These are phyloP conservation scores for Takifugu flavidus DNA, from an alignment of 2,113 vertebrate species.

Conservation along the genomic window DNA sequence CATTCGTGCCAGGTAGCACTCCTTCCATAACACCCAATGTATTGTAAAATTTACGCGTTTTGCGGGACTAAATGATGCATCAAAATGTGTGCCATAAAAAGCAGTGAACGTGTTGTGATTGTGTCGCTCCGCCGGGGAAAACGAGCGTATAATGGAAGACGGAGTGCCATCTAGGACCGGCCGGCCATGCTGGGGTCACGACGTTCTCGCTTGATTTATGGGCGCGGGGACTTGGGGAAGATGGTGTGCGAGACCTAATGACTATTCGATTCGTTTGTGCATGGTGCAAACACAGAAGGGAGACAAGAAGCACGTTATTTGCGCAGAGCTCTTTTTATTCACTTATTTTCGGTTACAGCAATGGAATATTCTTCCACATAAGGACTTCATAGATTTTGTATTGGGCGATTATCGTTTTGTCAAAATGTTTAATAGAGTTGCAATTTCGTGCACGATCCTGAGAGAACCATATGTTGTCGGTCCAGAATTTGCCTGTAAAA, in stretches of 20 bases:
- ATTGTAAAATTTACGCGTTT: slow-evolving; percentile 33
- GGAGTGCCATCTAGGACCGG: slow-evolving; percentile 69
- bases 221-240: slow-evolving; percentile 73
- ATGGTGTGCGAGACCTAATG: slow-evolving; percentile 75
- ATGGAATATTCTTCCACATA: too few species aligned
- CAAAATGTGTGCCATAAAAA: slow-evolving; percentile 36
- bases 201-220: slow-evolving; percentile 75
- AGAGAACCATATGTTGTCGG: too few species aligned
- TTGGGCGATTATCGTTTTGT: too few species aligned
- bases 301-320: slow-evolving; percentile 51
- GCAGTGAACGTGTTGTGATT: slow-evolving; percentile 53
- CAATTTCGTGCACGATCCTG: too few species aligned
- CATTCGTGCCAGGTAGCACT: slow-evolving; percentile 22
- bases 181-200: slow-evolving; percentile 77
- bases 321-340: slow-evolving; percentile 6
- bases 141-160: slow-evolving; percentile 73
- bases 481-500: too few species aligned
- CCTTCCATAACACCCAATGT: slow-evolving; percentile 44
- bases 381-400: too few species aligned
- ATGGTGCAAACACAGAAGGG: slow-evolving; percentile 47
- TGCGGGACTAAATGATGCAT: slow-evolving; percentile 59
- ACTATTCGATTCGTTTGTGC: slow-evolving; percentile 74
- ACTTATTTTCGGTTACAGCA: background rate
- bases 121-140: slow-evolving; percentile 68
- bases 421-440: too few species aligned